Percentiles rank a stretch among this genome's conserved stretches.
Conservation (phyloP, 1,140 invertebrate genomes). For the Chironomus striatipennis region DNA sequence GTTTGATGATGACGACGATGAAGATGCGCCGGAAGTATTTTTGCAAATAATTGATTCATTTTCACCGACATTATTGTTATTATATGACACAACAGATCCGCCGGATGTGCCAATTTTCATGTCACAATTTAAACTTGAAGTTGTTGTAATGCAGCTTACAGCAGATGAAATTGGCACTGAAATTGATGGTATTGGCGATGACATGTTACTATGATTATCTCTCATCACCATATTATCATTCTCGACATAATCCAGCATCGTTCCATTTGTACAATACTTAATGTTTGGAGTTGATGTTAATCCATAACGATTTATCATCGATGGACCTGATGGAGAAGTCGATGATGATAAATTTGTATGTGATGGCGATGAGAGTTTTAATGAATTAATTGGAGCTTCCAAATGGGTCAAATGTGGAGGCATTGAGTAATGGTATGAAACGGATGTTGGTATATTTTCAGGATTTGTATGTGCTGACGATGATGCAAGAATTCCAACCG, state of each 20-base stretch:
- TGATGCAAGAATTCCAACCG: slow-evolving; percentile 13
- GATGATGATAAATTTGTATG: neutral
- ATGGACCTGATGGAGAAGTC: neutral
- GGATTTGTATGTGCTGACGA: neutral
- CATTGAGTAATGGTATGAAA: neutral
- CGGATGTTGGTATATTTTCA: slow-evolving; percentile 3
- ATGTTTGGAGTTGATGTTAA: neutral
- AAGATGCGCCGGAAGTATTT: neutral
- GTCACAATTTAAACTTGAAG: slow-evolving; percentile 18
- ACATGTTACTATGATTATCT: slow-evolving; percentile 19
- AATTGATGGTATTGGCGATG: neutral
- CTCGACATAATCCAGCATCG: slow-evolving; percentile 9
- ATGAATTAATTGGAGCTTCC: neutral
- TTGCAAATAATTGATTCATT: neutral
- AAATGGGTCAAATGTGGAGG: neutral
- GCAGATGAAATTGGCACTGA: neutral
- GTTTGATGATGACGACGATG: slow-evolving; percentile 19
- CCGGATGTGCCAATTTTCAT: slow-evolving; percentile 19
- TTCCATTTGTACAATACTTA: slow-evolving; percentile 18
- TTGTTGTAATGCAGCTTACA: neutral
- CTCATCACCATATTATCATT: slow-evolving; percentile 12
- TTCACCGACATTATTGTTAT: slow-evolving; percentile 14
- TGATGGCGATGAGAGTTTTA: neutral
- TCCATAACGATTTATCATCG: neutral
- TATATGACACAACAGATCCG: neutral